These are phyloP conservation scores for Daphoenositta chrysoptera DNA, from an alignment of 2,113 vertebrate genomes.

Conservation along the genomic window DNA sequence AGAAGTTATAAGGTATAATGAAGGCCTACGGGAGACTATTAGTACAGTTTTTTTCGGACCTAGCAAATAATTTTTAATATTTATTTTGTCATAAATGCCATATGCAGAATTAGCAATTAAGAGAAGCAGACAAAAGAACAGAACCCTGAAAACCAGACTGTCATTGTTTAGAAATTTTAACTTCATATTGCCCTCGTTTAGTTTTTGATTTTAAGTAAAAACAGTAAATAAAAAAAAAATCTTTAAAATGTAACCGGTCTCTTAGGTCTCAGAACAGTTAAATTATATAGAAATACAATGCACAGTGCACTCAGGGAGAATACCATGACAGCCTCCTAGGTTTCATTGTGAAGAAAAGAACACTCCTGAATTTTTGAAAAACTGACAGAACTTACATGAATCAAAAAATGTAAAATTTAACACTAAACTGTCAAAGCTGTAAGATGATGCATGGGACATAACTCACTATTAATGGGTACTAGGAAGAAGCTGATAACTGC, in stretches of 20 bases:
- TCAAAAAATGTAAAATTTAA: background rate
- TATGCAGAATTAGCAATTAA: background rate
- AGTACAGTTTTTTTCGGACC: background rate
- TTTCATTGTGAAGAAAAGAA: background rate
- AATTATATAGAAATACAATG: background rate
- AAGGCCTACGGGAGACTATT: slow-evolving; percentile 48
- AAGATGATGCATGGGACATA: background rate
- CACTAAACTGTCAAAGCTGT: background rate
- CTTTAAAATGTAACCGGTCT: background rate
- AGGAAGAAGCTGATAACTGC: background rate
- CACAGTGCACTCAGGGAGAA: background rate
- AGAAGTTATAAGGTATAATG: slow-evolving; percentile 18
- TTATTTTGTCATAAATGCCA: slow-evolving; percentile 17
- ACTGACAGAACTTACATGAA: background rate
- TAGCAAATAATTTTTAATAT: background rate
- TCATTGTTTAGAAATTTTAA: background rate
- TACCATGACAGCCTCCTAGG: background rate
- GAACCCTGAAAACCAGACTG: background rate
- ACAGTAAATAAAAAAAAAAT: background rate
- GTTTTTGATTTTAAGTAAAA: background rate
- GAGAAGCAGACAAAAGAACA: background rate
- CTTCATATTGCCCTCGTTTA: background rate
- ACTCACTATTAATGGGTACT: background rate
- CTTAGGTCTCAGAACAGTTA: background rate
- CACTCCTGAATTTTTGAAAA: background rate